Evolutionary conservation across 2,113 vertebrate genomes (phyloP), one percentile per base, ranked within the genome.

Genomic region (Neotoma lepida): DNA sequence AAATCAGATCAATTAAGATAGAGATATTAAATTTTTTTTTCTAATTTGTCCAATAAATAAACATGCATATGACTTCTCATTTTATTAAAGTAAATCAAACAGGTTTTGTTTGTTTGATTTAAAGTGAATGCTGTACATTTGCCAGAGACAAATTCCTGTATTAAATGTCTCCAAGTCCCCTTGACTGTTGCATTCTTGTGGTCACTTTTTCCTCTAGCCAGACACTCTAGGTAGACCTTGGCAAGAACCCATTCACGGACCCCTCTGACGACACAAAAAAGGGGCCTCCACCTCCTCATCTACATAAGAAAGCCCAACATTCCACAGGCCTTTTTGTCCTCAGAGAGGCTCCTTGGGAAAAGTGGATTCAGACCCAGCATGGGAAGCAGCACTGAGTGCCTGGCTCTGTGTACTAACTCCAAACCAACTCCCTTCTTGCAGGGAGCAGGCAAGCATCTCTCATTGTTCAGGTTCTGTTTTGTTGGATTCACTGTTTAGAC

Each of bases 301-400:
- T 89, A 15, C 90, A 94, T 95, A 33, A 94, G 82, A 96, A 96
- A 96, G 88, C 49, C 81, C 49, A 49, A 90, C 12, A 5, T 85
- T 74, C 82, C 33, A 35, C 46, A 26, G 15, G 2, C 13, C 73
- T 74, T n/a, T 91, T 10, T 33, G 88, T 64, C 88, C 63, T 4
- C 28, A 3, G 22, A 85, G 85, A 86, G 17, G 41, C 6, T 26
- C 64, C 49, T 20, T 74, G 30, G 66, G 86, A 88, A 95, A 94
- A 71, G 44, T 44, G 44, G 71, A 82, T 74, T 88, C 73, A 18
- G 63, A 64, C 17, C 35, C 81, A 28, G 71, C 39, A 7, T 6
- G 7, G 63, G 54, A 30, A 20, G 39, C 58, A 28, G 73, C 44
- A 13, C 26, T 35, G 6, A 64, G 8, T 3, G 3, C 35, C 74